These are phyloP conservation scores for Dicranocentrus wangi DNA, from an alignment of 2,888 invertebrate species.

Conservation along the genomic window DNA sequence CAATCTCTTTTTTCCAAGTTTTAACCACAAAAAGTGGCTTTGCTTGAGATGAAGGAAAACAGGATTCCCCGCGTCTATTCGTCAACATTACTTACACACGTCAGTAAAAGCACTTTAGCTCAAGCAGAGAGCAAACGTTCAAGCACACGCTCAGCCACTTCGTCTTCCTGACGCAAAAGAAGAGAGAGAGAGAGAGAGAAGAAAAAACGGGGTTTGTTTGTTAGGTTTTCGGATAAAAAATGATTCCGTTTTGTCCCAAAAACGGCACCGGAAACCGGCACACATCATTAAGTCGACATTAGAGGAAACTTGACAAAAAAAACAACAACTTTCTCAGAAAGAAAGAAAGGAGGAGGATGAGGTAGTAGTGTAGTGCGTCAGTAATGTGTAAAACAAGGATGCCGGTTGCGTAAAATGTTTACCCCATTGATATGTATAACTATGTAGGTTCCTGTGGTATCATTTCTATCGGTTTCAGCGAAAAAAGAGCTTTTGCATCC, in stretches of 20 bases:
- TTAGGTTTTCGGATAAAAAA: conserved; percentile 39
- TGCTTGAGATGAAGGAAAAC: background rate
- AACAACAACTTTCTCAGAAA: conserved; percentile 28
- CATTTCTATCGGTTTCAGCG: too few species aligned
- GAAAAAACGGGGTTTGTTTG: background rate
- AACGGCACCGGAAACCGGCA: conserved; percentile 62
- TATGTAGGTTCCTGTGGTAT: too few species aligned
- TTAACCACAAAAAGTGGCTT: conserved; percentile 25
- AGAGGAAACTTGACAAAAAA: conserved; percentile 31
- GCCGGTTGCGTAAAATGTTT: too few species aligned
- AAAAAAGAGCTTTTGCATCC: too few species aligned
- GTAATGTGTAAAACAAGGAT: too few species aligned
- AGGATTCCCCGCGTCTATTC: conserved; percentile 14
- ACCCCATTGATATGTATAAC: too few species aligned
- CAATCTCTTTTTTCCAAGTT: conserved; percentile 12
- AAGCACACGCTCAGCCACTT: conserved; percentile 26
- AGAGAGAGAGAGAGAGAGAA: conserved; percentile 6
- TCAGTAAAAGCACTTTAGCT: conserved; percentile 35
- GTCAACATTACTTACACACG: conserved; percentile 34
- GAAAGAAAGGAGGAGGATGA: conserved; percentile 7
- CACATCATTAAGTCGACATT: conserved; percentile 69
- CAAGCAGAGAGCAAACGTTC: conserved; percentile 8
- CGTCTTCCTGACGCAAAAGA: conserved; percentile 37
- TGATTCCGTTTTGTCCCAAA: conserved; percentile 41
- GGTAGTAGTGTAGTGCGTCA: too few species aligned